Conservation (phyloP, 92 coral and sea anemone species). For the Actinostola sp. region DNA sequence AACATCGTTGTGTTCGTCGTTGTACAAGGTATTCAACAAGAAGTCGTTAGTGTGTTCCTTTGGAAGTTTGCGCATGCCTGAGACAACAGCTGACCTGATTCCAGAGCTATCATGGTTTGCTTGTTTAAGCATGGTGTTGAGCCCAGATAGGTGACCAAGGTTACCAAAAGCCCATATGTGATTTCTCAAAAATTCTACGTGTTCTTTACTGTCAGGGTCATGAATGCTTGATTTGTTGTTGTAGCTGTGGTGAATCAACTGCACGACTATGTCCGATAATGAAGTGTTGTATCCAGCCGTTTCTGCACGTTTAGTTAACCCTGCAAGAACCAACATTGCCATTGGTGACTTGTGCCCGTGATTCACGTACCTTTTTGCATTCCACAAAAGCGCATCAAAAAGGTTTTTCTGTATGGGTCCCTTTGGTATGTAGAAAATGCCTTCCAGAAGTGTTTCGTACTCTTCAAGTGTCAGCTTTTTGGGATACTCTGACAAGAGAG, state of each 20-base stretch:
- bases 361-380: constrained; percentile 47
- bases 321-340: constrained; percentile 88
- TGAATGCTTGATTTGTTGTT: constrained; percentile 73
- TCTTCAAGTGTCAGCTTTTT: constrained; percentile 77
- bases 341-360: constrained; percentile 66
- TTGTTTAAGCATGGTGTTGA: constrained; percentile 75
- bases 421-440: constrained; percentile 84
- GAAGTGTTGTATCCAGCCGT: constrained; percentile 83
- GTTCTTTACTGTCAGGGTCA: constrained; percentile 76
- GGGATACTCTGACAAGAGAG: constrained; percentile 67
- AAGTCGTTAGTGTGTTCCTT: constrained; percentile 73
- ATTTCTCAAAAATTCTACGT: constrained; percentile 75
- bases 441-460: constrained; percentile 70
- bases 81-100: constrained; percentile 84
- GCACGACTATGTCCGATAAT: constrained; percentile 66
- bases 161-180: constrained; percentile 99
- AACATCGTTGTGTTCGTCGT: constrained; percentile 86
- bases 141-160: constrained; percentile 90
- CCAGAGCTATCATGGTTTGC: constrained; percentile 91
- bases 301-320: constrained; percentile 72
- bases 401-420: constrained; percentile 82
- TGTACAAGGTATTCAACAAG: constrained; percentile 62
- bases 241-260: constrained; percentile 82
- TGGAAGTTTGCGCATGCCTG: constrained; percentile 93
- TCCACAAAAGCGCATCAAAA: constrained; percentile 67